These are phyloP conservation scores for Neodiprion lecontei DNA, from an alignment of 1,140 invertebrate genomes.

Conservation along the genomic window DNA sequence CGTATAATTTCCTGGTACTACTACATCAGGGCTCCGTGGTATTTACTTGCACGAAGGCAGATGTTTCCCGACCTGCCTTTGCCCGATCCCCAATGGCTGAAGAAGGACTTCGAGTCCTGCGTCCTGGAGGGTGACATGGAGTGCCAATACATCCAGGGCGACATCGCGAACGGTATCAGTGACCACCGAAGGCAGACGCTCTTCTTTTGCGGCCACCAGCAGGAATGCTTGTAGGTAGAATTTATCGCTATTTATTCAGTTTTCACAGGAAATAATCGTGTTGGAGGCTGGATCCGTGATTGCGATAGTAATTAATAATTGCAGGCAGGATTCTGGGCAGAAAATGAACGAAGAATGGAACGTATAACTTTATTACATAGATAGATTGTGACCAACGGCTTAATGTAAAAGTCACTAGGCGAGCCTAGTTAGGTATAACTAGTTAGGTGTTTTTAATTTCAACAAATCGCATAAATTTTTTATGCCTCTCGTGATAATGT, in stretches of 20 bases:
- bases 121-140: constrained; percentile 84
- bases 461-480: no score
- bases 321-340: no score
- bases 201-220: constrained; percentile 89
- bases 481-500: background rate
- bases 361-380: no score
- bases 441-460: no score
- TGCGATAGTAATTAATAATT: no score
- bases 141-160: constrained; percentile 82
- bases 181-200: constrained; percentile 83
- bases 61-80: constrained; percentile 88
- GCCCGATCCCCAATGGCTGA: constrained; percentile 86
- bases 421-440: no score
- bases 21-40: constrained; percentile 88
- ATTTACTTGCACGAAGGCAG: constrained; percentile 86
- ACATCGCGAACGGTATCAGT: constrained; percentile 84
- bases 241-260: constrained; percentile 27
- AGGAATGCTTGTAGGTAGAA: constrained; percentile 76
- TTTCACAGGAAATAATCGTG: background rate
- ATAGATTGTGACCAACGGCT: no score
- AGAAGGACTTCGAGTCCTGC: constrained; percentile 91
- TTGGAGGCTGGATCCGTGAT: no score
- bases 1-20: constrained; percentile 92
- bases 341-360: no score
- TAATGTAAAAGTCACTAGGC: no score